Conservation (phyloP, 2,797 vertebrate genomes). For the Menidia menidia region DNA sequence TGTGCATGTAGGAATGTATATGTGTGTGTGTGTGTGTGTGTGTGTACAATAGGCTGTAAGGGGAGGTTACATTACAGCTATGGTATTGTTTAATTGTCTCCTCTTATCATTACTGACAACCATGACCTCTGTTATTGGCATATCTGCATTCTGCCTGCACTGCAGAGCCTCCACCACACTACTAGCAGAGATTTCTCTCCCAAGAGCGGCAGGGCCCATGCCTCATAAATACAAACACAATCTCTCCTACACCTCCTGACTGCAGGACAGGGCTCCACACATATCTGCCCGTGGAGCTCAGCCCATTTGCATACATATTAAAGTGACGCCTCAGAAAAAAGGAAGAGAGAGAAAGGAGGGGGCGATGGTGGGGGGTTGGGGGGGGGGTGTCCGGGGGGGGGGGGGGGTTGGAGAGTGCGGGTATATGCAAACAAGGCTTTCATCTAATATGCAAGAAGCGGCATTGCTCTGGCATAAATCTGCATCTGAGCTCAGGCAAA, state of each 20-base stretch:
- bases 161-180: slow-evolving; percentile 76
- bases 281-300: slow-evolving; percentile 88
- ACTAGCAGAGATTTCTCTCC: slow-evolving; percentile 73
- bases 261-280: slow-evolving; percentile 89
- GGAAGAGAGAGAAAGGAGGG: slow-evolving; percentile 83
- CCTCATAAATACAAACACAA: slow-evolving; percentile 85
- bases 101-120: slow-evolving; percentile 78
- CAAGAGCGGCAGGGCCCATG: slow-evolving; percentile 77
- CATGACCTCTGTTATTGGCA: slow-evolving; percentile 80
- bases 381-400: no score
- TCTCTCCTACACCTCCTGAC: slow-evolving; percentile 87
- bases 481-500: slow-evolving; percentile 81
- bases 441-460: slow-evolving; percentile 84
- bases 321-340: slow-evolving; percentile 93
- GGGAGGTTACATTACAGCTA: slow-evolving; percentile 70
- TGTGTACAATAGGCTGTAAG: slow-evolving; percentile 35
- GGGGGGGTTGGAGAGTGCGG: slow-evolving; percentile 62
- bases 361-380: slow-evolving; percentile 38
- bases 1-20: no score
- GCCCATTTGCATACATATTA: slow-evolving; percentile 98
- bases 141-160: slow-evolving; percentile 82
- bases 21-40: slow-evolving; percentile 7
- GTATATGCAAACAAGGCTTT: slow-evolving; percentile 87
- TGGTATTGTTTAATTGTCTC: slow-evolving; percentile 77
- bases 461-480: slow-evolving; percentile 84